A percentile compares a stretch with the other conserved stretches of the same genome.
Conservation (phyloP, 1,140 invertebrate species). For the Venustaconcha ellipsiformis region DNA sequence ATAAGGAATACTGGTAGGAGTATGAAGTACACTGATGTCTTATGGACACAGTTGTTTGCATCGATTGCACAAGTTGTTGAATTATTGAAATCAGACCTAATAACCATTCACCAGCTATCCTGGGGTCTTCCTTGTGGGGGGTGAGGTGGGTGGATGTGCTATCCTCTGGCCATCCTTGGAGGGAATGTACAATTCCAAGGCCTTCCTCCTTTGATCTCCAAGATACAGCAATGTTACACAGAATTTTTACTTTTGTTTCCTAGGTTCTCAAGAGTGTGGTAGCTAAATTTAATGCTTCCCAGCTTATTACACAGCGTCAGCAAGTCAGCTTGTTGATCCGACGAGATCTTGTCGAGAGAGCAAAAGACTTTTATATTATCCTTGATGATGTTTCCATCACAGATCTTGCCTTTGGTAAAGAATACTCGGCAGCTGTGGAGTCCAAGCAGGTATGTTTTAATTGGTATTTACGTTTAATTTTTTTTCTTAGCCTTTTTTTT, state of each 20-base stretch:
- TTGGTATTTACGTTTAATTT: not conserved
- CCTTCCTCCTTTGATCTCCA: too few species aligned
- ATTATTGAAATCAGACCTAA: too few species aligned
- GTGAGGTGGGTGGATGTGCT: too few species aligned
- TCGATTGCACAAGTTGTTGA: too few species aligned
- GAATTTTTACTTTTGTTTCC: constrained; percentile 3
- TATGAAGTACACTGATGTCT: too few species aligned
- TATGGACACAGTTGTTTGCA: too few species aligned
- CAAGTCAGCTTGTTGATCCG: constrained; percentile 94
- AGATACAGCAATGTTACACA: too few species aligned
- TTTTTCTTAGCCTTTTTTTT: not conserved
- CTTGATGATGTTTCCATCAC: constrained; percentile 99
- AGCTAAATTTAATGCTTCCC: constrained; percentile 99
- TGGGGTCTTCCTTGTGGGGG: too few species aligned
- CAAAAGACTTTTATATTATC: constrained; percentile 99
- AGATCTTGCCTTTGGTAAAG: constrained; percentile 98
- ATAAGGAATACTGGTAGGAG: too few species aligned
- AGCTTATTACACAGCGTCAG: constrained; percentile 98
- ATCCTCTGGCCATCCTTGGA: too few species aligned
- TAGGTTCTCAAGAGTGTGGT: constrained; percentile 95
- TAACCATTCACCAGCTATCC: too few species aligned
- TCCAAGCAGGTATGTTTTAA: constrained; percentile 87
- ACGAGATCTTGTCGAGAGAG: constrained; percentile 93
- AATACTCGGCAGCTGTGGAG: constrained; percentile 99
- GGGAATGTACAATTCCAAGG: too few species aligned